Conservation (phyloP, 2,797 vertebrate genomes). For the Odontamblyopus rebecca region DNA sequence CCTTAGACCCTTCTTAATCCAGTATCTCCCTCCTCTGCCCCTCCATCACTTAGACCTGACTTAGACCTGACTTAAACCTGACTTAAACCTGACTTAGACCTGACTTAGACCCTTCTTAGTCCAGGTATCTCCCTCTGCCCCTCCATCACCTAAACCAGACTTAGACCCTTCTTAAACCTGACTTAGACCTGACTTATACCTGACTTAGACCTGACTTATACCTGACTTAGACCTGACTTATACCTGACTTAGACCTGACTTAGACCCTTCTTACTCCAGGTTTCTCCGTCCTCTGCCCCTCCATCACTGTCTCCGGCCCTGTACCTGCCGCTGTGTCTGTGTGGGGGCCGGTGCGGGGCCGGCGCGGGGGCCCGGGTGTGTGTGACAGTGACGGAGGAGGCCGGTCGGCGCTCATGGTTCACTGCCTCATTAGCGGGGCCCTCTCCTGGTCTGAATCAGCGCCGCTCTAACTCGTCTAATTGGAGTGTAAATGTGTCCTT, state of each 20-base stretch:
- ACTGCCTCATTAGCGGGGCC: constrained; percentile 68
- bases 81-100: too few species aligned
- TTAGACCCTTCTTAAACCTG: too few species aligned
- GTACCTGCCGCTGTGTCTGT: constrained; percentile 60
- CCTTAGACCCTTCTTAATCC: too few species aligned
- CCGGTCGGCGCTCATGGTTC: constrained; percentile 63
- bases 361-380: constrained; percentile 66
- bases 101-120: too few species aligned
- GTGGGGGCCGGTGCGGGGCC: constrained; percentile 52
- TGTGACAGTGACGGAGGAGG: constrained; percentile 71
- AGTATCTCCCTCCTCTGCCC: too few species aligned
- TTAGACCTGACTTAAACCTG: too few species aligned
- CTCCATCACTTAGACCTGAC: too few species aligned
- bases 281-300: constrained; percentile 28
- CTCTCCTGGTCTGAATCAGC: constrained; percentile 64
- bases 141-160: too few species aligned
- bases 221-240: too few species aligned
- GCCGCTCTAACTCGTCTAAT: constrained; percentile 63
- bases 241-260: background rate
- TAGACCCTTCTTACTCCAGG: background rate
- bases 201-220: too few species aligned
- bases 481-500: constrained; percentile 66
- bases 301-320: constrained; percentile 61
- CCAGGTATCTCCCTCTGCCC: too few species aligned
- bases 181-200: too few species aligned